A percentile compares a stretch with the other conserved stretches of the same genome.
Conservation (phyloP, 2,888 invertebrate genomes). For the Cabera pusaria region DNA sequence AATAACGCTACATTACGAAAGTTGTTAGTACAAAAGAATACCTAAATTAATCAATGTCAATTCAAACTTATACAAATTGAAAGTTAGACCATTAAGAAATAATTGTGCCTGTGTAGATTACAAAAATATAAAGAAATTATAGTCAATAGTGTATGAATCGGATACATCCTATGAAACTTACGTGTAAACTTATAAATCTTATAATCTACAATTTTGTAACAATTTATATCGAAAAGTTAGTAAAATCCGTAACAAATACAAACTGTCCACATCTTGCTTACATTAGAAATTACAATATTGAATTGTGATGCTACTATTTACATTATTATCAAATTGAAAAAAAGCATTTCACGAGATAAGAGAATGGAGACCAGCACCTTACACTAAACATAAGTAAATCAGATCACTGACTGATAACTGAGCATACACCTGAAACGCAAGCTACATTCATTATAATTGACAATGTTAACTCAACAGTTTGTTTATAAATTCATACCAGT, state of each 20-base stretch:
- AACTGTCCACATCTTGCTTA: slow-evolving; percentile 33
- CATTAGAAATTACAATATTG: slow-evolving; percentile 39
- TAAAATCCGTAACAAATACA: slow-evolving; percentile 62
- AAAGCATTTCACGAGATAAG: slow-evolving; percentile 24
- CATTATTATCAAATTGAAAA: slow-evolving; percentile 37
- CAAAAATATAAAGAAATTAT: slow-evolving; percentile 42
- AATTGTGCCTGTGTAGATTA: slow-evolving; percentile 39
- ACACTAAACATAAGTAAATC: slow-evolving; percentile 37
- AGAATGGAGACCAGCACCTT: slow-evolving; percentile 47
- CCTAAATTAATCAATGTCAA: slow-evolving; percentile 60
- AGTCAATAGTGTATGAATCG: slow-evolving; percentile 39
- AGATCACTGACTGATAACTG: slow-evolving; percentile 41
- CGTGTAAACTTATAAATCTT: slow-evolving; percentile 34
- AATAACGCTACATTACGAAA: slow-evolving; percentile 65
- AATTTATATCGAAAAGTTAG: slow-evolving; percentile 63
- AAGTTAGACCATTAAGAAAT: slow-evolving; percentile 58
- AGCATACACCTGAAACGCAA: slow-evolving; percentile 4
- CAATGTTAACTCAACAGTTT: no score
- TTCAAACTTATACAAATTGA: slow-evolving; percentile 60
- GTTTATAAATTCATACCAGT: no score
- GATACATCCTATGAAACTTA: slow-evolving; percentile 50
- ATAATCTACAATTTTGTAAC: slow-evolving; percentile 50
- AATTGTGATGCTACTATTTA: slow-evolving; percentile 73
- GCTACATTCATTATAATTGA: slow-evolving; percentile 21
- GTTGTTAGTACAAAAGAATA: slow-evolving; percentile 60